Percentiles rank a stretch among this genome's conserved stretches.
phyloP scores from a whole-genome alignment of 2,113 vertebrate genomes.

The Amphilophus citrinellus region DNA sequence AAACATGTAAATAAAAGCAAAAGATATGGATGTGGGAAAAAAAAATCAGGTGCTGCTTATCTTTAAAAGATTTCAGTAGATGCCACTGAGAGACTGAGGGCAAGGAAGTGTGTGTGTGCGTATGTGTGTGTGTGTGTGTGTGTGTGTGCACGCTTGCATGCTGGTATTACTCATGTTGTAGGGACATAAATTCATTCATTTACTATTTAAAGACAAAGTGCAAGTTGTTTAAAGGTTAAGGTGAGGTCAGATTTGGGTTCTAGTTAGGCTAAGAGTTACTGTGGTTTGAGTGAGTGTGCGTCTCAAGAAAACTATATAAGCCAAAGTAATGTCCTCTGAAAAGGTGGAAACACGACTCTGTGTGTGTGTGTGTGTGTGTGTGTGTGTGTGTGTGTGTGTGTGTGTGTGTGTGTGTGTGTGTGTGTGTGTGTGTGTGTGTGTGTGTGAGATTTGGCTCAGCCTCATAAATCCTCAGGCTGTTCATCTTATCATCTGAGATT shows the following conservation, averaged over 20 bases:
- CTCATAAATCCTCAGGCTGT: conserved; percentile 61
- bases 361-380: too few species aligned
- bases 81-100: conserved; percentile 1
- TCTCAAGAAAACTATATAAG: neutral
- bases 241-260: neutral
- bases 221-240: neutral
- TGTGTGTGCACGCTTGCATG: neutral
- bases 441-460: conserved; percentile 30
- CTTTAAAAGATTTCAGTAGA: conserved; percentile 18
- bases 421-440: too few species aligned
- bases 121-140: neutral
- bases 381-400: too few species aligned
- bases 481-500: conserved; percentile 63
- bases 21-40: neutral
- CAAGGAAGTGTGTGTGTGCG: neutral
- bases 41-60: conserved; percentile 14
- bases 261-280: neutral
- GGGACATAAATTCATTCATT: neutral
- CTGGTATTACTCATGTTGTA: neutral
- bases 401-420: too few species aligned
- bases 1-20: conserved; percentile 23
- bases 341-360: neutral
- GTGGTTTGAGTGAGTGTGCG: neutral
- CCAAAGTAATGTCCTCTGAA: neutral
- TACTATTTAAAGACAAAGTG: neutral